A percentile compares a stretch with the other conserved stretches of the same genome.
Evolutionary conservation across 2,797 vertebrate genomes (phyloP).

Genomic region (Myotis findleyi): DNA sequence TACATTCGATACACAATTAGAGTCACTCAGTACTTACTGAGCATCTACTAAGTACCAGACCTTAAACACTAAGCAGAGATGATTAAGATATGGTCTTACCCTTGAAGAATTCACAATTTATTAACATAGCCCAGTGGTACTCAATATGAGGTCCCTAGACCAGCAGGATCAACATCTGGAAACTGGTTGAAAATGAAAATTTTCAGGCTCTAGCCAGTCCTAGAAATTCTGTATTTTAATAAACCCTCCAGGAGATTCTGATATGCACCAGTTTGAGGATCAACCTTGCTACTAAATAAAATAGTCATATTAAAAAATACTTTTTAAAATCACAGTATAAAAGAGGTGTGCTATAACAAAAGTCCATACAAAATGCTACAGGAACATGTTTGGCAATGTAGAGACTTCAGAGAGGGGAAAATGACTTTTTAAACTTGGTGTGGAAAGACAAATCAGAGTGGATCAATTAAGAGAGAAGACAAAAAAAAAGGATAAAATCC

Average conservation of each 20-base stretch:
- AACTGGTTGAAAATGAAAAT: conserved; percentile 23
- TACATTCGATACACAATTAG: neutral
- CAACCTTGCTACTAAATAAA: conserved; percentile 44
- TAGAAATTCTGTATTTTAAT: conserved; percentile 3
- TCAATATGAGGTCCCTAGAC: neutral
- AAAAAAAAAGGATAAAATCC: neutral
- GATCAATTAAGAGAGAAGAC: conserved; percentile 9
- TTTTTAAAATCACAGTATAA: neutral
- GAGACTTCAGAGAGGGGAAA: neutral
- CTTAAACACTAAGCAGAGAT: conserved; percentile 30
- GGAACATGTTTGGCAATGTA: neutral
- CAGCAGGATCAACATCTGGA: neutral
- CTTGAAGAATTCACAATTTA: conserved; percentile 9
- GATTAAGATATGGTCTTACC: neutral
- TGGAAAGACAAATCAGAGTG: conserved; percentile 35
- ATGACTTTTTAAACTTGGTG: neutral
- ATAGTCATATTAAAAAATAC: conserved; percentile 30
- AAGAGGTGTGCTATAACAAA: neutral
- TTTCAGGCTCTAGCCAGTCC: neutral
- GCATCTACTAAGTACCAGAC: neutral
- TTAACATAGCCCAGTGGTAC: neutral
- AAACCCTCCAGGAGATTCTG: neutral
- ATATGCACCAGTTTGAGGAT: neutral
- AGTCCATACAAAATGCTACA: conserved; percentile 14
- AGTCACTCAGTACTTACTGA: conserved; percentile 9